These are phyloP conservation scores for Amphimallon solstitiale DNA, from an alignment of 2,888 invertebrate genomes.

Conservation along the genomic window DNA sequence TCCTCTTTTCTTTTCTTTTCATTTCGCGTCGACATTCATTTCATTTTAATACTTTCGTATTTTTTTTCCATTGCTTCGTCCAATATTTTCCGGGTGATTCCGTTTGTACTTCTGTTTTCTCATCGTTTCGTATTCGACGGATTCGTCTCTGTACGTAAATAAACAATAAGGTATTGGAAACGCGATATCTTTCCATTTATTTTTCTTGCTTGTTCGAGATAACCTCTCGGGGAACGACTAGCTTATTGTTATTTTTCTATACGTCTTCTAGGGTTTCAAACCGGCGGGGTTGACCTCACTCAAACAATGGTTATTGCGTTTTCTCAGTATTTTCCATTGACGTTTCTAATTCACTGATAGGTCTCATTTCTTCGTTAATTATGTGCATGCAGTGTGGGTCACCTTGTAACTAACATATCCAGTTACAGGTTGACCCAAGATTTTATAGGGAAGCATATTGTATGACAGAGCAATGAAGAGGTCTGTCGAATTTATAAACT, in stretches of 20 bases:
- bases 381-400: too few relatives aligned
- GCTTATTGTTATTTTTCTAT: conserved; percentile 1
- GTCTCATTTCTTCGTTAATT: too few relatives aligned
- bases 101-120: conserved; percentile 16
- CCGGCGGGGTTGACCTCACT: too few relatives aligned
- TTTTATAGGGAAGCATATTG: too few relatives aligned
- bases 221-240: neutral
- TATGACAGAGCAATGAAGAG: too few relatives aligned
- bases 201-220: neutral
- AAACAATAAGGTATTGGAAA: conserved; percentile 6
- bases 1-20: neutral
- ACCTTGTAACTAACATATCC: too few relatives aligned
- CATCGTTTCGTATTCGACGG: conserved; percentile 20
- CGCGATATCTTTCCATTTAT: neutral
- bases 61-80: neutral
- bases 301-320: too few relatives aligned
- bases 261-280: too few relatives aligned
- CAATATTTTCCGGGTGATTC: neutral
- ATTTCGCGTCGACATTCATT: neutral
- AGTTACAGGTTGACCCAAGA: too few relatives aligned
- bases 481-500: too few relatives aligned
- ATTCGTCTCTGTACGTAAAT: neutral
- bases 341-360: too few relatives aligned
- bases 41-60: conserved; percentile 5
- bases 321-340: too few relatives aligned